Evolutionary conservation across 2,888 invertebrate species (phyloP), one percentile per base, ranked within the genome.

Genomic region (Polymixis flavicincta): DNA sequence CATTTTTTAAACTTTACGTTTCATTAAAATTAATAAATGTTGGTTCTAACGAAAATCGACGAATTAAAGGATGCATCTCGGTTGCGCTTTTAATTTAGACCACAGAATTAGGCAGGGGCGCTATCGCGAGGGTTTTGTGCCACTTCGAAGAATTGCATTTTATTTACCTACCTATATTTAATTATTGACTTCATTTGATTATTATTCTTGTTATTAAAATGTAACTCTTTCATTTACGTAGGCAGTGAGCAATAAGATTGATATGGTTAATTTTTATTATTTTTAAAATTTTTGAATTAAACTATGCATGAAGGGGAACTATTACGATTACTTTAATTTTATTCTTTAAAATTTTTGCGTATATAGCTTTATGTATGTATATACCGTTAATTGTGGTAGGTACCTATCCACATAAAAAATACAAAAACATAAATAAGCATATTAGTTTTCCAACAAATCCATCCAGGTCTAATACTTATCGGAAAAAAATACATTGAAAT

Each of bases 11-110:
- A 17, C 0, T 32, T 50, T n/a, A 9, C 0, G 0, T 32, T n/a
- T 50, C 5, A 7, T 32, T 9, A 71, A 48, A 19, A 19, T 9
- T 1, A 25, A 25, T 14, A 1, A 7, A 0, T 22, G 28, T 57
- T 37, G 22, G 7, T 8, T 28, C 3, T 25, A 17, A 50, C 37
- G 1, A 25, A 22, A 25, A 22, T 8, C 8, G 17, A 0, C 48
- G 25, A 57, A 57, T 48, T 19, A 8, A 4, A 22, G 22, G 11
- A 13, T 52, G 67, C 45, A 68, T 50, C 32, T 73, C 85, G 77
- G 63, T 70, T n/a, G 4, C 79, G 82, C 87, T 82, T 85, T 57
- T 85, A 69, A 82, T 67, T 85, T 85, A 78, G 83, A 85, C 85
- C 83, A 85, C 73, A 67, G 48, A 14, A 65, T 76, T 71, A 68